Conservation (phyloP, 2,113 vertebrate genomes). For the Pristiophorus japonicus region DNA sequence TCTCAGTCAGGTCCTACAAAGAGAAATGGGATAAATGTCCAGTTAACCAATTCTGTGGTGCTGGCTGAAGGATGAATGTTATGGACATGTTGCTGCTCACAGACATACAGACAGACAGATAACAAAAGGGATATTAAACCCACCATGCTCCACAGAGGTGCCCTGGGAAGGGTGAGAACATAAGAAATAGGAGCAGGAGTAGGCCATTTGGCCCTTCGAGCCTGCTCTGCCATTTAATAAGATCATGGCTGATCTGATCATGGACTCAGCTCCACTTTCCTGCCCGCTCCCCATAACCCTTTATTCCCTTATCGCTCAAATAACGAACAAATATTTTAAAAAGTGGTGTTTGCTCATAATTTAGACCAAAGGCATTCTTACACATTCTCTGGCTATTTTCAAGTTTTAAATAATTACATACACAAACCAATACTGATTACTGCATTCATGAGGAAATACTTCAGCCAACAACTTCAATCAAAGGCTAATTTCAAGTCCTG, state of each 20-base stretch:
- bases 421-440: conserved; percentile 21
- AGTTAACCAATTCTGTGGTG: background rate
- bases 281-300: too few relatives aligned
- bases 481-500: background rate
- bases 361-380: conserved; percentile 13
- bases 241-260: too few relatives aligned
- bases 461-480: conserved; percentile 1
- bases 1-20: background rate
- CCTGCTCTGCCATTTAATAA: too few relatives aligned
- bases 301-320: too few relatives aligned
- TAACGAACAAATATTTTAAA: background rate
- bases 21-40: background rate
- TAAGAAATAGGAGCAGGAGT: too few relatives aligned
- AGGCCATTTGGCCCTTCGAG: too few relatives aligned
- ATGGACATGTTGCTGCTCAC: background rate
- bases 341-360: background rate
- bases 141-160: background rate
- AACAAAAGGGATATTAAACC: background rate
- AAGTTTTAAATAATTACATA: conserved; percentile 24
- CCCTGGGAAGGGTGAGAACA: background rate
- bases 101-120: background rate
- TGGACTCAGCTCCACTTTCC: too few relatives aligned
- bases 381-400: background rate
- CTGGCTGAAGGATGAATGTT: background rate
- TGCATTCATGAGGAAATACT: conserved; percentile 26